Percentiles rank a stretch among this genome's conserved stretches.
Conservation (phyloP, 2,113 vertebrate species). For the Zosterops japonicus region DNA sequence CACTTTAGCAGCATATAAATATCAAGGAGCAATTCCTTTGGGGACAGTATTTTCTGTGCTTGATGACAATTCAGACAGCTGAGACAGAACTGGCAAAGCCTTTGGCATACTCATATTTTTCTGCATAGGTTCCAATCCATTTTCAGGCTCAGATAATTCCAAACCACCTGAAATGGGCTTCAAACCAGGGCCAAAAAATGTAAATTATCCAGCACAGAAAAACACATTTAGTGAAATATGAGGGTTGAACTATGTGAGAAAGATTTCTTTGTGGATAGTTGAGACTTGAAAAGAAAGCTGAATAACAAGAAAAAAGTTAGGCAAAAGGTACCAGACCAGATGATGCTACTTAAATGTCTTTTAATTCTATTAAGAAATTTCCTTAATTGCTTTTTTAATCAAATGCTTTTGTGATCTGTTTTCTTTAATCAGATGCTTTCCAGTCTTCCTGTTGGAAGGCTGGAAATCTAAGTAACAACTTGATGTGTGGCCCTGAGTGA, state of each 20-base stretch:
- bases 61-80: constrained; percentile 31
- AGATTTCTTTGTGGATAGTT: not conserved
- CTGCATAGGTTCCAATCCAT: not conserved
- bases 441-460: not conserved
- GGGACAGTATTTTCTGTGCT: constrained; percentile 24
- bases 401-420: not conserved
- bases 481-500: not conserved
- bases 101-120: not conserved
- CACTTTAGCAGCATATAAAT: constrained; percentile 30
- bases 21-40: not conserved
- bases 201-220: not conserved
- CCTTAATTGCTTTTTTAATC: not conserved
- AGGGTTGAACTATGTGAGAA: not conserved
- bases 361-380: not conserved
- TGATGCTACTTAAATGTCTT: not conserved
- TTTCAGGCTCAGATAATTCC: constrained; percentile 31
- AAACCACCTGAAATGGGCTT: not conserved
- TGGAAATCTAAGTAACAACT: not conserved
- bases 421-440: not conserved
- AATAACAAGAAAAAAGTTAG: not conserved
- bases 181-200: not conserved
- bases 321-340: not conserved
- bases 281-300: not conserved
- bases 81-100: not conserved
- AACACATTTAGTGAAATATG: not conserved